Conservation (phyloP, 2,113 vertebrate genomes). For the Datnioides undecimradiatus region DNA sequence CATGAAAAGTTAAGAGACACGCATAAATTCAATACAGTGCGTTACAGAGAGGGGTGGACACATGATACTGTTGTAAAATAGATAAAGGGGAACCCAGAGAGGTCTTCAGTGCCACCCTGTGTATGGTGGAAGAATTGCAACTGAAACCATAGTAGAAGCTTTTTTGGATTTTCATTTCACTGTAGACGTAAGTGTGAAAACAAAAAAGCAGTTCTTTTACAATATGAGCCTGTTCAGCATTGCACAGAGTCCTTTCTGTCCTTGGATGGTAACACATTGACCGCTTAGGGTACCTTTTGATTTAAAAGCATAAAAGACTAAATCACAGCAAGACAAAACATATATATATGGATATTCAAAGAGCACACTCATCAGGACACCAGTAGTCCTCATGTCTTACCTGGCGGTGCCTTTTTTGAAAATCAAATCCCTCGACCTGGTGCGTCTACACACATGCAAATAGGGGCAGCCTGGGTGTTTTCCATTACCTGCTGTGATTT, state of each 20-base stretch:
- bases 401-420: constrained; percentile 78
- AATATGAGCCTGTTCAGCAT: background rate
- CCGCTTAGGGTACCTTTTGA: background rate
- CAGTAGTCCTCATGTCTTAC: background rate
- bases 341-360: background rate
- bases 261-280: constrained; percentile 3
- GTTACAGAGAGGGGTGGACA: constrained; percentile 19
- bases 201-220: background rate
- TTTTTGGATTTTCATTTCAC: constrained; percentile 7
- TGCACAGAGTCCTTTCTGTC: background rate
- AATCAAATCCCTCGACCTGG: constrained; percentile 81
- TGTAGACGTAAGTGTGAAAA: constrained; percentile 6
- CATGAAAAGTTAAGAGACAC: constrained; percentile 29
- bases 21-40: constrained; percentile 23
- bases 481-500: constrained; percentile 83
- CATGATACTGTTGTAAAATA: background rate
- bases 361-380: background rate
- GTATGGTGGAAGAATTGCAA: constrained; percentile 22
- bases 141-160: background rate
- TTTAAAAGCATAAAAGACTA: background rate
- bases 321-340: background rate
- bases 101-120: constrained; percentile 68
- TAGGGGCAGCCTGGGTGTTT: constrained; percentile 75
- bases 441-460: constrained; percentile 81
- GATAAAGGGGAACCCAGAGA: background rate